Conservation (phyloP, 2,113 vertebrate genomes). For the Tyrannus savana region DNA sequence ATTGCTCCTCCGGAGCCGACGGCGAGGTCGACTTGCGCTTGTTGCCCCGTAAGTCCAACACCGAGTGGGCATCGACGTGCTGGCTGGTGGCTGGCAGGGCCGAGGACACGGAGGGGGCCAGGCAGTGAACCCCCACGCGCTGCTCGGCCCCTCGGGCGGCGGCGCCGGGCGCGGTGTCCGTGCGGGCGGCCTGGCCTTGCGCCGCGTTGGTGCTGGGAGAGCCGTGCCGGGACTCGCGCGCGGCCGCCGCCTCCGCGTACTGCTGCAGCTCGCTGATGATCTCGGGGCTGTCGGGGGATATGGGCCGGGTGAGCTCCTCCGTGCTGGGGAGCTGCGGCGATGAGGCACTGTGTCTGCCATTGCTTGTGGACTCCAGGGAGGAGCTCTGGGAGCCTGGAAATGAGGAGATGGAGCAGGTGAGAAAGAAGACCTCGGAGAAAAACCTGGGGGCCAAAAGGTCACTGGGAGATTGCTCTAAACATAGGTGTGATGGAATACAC, state of each 20-base stretch:
- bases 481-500: not conserved
- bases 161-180: constrained; percentile 42
- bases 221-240: constrained; percentile 70
- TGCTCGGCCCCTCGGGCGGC: constrained; percentile 70
- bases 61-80: constrained; percentile 63
- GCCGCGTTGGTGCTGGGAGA: constrained; percentile 66
- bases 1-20: constrained; percentile 73
- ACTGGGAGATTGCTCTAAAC: not conserved
- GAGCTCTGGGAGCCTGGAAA: constrained; percentile 82
- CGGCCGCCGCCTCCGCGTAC: constrained; percentile 81
- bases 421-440: not conserved
- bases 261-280: constrained; percentile 91
- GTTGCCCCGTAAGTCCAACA: constrained; percentile 82
- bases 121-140: constrained; percentile 73
- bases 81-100: constrained; percentile 72
- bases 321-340: constrained; percentile 85
- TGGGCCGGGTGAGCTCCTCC: constrained; percentile 77
- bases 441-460: not conserved
- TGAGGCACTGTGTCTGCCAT: constrained; percentile 89
- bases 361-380: constrained; percentile 78
- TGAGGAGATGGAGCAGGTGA: not conserved
- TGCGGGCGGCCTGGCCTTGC: constrained; percentile 39
- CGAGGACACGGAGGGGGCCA: constrained; percentile 59
- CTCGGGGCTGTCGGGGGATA: constrained; percentile 89
- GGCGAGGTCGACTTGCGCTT: constrained; percentile 85